Percentiles rank a stretch among this genome's conserved stretches.
Conservation (phyloP, 2,888 invertebrate species). For the Pollenia angustigena region DNA sequence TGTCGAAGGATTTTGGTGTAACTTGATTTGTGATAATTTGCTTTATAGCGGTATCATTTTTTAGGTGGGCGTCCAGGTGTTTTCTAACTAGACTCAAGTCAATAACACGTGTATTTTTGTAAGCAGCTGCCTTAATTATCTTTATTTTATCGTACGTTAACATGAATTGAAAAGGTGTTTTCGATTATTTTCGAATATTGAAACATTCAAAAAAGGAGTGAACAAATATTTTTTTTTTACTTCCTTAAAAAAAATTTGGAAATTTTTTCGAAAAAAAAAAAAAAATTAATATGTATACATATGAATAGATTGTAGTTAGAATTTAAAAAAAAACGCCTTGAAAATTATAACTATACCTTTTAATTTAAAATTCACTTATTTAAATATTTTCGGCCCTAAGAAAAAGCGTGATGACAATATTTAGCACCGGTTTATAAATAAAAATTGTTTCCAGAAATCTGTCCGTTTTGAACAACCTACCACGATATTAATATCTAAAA, state of each 20-base stretch:
- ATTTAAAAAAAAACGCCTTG: too few species aligned
- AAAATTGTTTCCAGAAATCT: too few species aligned
- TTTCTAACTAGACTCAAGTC: constrained; percentile 51
- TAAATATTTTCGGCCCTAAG: too few species aligned
- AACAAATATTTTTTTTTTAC: neutral
- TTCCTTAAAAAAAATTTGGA: neutral
- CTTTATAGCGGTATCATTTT: constrained; percentile 51
- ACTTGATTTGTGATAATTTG: constrained; percentile 65
- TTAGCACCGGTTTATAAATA: too few species aligned
- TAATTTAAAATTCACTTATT: too few species aligned
- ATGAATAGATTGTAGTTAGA: too few species aligned
- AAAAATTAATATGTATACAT: too few species aligned
- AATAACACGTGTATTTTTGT: constrained; percentile 61
- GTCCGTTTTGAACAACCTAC: too few species aligned
- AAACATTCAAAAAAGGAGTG: constrained; percentile 45
- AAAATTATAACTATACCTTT: too few species aligned
- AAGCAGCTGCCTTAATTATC: constrained; percentile 58
- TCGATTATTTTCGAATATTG: neutral
- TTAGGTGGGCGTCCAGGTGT: constrained; percentile 69
- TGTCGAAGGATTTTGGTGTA: constrained; percentile 42
- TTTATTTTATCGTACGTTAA: neutral
- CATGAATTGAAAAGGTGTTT: constrained; percentile 40
- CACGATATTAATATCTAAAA: too few species aligned
- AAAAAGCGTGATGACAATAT: too few species aligned
- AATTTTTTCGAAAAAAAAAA: too few species aligned